Percentiles rank a stretch among this genome's conserved stretches.
Evolutionary conservation across 2,113 vertebrate species (phyloP).

Genomic region (Phalacrocorax carbo): DNA sequence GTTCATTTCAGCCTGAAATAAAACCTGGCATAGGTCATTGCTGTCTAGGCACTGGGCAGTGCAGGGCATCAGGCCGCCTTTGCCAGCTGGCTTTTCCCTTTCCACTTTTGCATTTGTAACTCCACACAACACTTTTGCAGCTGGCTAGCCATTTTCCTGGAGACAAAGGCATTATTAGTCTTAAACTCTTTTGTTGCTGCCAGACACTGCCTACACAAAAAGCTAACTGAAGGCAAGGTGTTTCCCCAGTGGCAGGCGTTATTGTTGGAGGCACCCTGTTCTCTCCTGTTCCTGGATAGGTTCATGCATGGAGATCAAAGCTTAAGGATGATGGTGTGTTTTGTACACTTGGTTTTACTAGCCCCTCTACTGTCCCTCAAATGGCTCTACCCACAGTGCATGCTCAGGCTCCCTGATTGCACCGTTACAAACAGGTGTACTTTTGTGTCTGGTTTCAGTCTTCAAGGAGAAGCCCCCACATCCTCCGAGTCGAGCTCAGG

Average conservation of each 20-base stretch:
- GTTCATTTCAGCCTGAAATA: neutral
- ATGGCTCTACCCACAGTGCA: neutral
- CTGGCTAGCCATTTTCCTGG: neutral
- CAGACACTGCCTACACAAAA: neutral
- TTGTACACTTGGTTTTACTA: neutral
- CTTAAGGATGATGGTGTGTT: neutral
- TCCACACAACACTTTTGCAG: neutral
- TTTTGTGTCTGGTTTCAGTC: constrained; percentile 76
- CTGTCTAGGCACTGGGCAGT: neutral
- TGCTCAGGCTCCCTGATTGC: neutral
- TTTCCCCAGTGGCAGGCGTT: neutral
- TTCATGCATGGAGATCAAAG: neutral
- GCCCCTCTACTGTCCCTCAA: neutral
- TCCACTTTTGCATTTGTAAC: neutral
- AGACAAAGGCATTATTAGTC: neutral
- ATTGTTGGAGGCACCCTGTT: neutral
- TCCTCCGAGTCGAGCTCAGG: constrained; percentile 88
- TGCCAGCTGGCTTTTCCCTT: neutral
- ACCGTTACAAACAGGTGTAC: neutral
- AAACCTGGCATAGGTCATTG: neutral
- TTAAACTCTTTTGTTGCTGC: neutral
- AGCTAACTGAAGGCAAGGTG: neutral
- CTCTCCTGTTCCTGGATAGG: neutral
- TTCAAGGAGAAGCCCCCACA: constrained; percentile 88
- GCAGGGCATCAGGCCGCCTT: neutral